Base-by-base conservation (phyloP, 2,888 invertebrate species). In the Epirrita christyi region DNA sequence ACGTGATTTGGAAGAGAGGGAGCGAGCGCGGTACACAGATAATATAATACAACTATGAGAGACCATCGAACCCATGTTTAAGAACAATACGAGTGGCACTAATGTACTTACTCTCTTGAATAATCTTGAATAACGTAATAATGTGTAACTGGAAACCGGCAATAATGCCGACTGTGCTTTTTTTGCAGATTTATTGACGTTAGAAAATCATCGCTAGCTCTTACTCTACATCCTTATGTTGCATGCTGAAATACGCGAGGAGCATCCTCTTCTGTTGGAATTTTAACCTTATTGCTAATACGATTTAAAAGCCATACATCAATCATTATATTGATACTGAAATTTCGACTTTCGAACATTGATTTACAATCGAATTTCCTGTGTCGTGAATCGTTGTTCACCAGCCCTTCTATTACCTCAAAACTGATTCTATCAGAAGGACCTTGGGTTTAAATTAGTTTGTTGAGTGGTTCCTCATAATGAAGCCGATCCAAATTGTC, bases 401-500 rank as follows among this genome's bases (percentile, higher is more conserved):
- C 21, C 11, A 28, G 42, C 42, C 11, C 28, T 27, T 6, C 42
- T 0, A 27, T 0, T 0, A 27, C n/a, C 13, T 1, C 0, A 7
- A 42, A 28, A 6, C 0, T 6, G 2, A 28, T 11, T 27, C 6
- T 11, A 11, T 6, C 4, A 1, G 11, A 11, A 27, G 27, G 41
- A 3, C n/a, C 7, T 43, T 48, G 38, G 27, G 45, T 50, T 49
- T 36, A 45, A 41, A 54, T 37, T 45, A 27, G 6, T 1, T 13
- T 38, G 21, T 9, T 34, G 46, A 9, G 8, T 15, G 14, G 21
- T 41, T n/a, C n/a, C n/a, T n/a, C n/a, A n/a, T n/a, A n/a, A n/a
- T 59, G 54, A 59, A 44, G 40, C n/a, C 10, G 42, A 32, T 51
- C 50, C 59, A 44, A 47, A 44, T 44, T 51, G 55, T 48, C 55